Evolutionary conservation across 1,140 invertebrate species (phyloP), one percentile per base, ranked within the genome.

Genomic region (Branchinecta lindahli): DNA sequence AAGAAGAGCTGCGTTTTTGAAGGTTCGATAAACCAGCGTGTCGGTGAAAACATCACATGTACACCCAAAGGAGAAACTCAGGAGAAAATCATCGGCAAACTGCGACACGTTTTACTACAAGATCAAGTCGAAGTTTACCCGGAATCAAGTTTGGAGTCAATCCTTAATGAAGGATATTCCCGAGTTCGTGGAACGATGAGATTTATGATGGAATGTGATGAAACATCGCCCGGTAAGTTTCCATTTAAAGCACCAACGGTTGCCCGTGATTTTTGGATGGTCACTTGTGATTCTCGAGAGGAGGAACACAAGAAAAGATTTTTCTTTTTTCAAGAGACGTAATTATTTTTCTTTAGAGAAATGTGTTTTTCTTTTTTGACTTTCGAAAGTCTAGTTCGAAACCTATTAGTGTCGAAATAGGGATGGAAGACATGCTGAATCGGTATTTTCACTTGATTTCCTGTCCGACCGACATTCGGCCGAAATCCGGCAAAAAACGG

Each of bases 61-160:
- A 71, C 73, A 33, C 74, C 72, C 9, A 71, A 73, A 15, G 69
- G 68, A 7, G 52, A 74, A 67, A 66, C 72, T 67, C 70, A 73
- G 9, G 70, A 80, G 0, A 84, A 88, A 77, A 82, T 85, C 0
- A 74, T 90, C 9, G 81, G 84, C n/a, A 80, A 84, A 0, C 81
- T 85, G 9, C 80, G 87, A 21, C 82, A 89, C 12, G 87, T 84
- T 70, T 80, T 89, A 33, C 82, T 87, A 4, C 86, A 88, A 74
- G 86, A 90, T 71, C 90, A 89, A 73, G 82, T 90, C n/a, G 86
- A 90, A 73, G 83, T 89, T 3, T 75, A 77, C 70, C 69, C 73
- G 3, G 73, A 75, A 66, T 66, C 65, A 7, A 70, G 74, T 8
- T 82, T 82, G 15, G 82, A 87, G 66, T 80, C 83, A 0, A 81